Conservation (phyloP, 2,113 vertebrate genomes). For the Pedetes capensis region DNA sequence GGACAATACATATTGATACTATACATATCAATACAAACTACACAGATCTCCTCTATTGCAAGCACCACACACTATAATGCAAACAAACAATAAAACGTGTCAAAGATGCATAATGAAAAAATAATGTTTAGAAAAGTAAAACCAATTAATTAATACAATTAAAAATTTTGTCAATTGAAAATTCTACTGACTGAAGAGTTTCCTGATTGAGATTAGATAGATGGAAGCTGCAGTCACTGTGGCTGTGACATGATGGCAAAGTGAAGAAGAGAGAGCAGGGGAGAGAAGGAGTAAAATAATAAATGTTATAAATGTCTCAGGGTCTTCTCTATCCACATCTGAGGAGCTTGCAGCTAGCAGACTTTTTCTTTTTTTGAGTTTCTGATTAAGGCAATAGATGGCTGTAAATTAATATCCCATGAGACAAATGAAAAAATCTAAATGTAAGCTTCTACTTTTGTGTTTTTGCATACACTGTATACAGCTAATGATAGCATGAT, state of each 20-base stretch:
- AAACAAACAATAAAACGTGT: not conserved
- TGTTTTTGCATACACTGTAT: not conserved
- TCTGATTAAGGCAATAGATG: not conserved
- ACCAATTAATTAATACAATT: not conserved
- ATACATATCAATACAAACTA: too few relatives aligned
- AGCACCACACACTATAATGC: not conserved
- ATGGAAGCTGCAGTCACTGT: rapidly evolving
- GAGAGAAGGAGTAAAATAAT: not conserved
- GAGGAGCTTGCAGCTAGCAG: not conserved
- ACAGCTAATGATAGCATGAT: not conserved
- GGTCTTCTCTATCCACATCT: not conserved
- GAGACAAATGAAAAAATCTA: not conserved
- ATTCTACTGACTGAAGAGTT: not conserved
- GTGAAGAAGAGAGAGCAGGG: rapidly evolving
- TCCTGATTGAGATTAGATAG: not conserved
- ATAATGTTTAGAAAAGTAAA: not conserved
- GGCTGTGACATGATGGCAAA: not conserved
- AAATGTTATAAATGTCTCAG: not conserved
- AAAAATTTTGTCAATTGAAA: not conserved
- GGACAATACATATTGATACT: not conserved
- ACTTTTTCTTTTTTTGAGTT: not conserved
- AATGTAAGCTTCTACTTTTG: not conserved
- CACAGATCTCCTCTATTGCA: not conserved
- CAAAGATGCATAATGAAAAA: not conserved
- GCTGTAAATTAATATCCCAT: not conserved